phyloP scores from a whole-genome alignment of 2,113 vertebrate species.

The Piaya cayana region DNA sequence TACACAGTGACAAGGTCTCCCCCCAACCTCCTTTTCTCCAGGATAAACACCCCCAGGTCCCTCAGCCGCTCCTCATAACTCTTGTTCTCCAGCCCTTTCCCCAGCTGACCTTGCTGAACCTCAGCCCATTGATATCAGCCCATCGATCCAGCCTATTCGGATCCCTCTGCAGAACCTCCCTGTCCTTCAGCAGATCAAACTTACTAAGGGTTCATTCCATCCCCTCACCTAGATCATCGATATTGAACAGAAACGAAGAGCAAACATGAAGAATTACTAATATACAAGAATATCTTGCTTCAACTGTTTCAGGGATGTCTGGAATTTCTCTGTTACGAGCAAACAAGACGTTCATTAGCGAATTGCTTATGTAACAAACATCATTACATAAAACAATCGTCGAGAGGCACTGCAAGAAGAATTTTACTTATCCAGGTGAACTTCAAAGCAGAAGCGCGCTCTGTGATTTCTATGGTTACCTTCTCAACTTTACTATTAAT shows the following conservation, averaged over 20 bases:
- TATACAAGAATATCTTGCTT: not conserved
- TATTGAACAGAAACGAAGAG: not conserved
- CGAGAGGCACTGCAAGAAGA: not conserved
- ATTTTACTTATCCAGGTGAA: conserved; percentile 21
- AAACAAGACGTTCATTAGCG: conserved; percentile 25
- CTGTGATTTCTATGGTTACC: fast-evolving
- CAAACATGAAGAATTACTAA: not conserved
- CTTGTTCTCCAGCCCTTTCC: too few species aligned
- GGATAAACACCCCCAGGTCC: too few species aligned
- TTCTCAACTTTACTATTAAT: not conserved
- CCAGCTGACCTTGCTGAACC: too few species aligned
- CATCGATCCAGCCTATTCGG: too few species aligned
- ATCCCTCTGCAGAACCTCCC: too few species aligned
- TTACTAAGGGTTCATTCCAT: too few species aligned
- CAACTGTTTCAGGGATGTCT: not conserved
- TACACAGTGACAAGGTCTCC: too few species aligned
- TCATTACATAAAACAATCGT: conserved; percentile 27
- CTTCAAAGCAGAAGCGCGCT: not conserved
- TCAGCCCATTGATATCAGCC: too few species aligned
- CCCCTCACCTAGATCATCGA: too few species aligned
- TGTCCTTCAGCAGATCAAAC: too few species aligned
- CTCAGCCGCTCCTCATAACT: too few species aligned
- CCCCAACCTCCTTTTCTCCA: too few species aligned
- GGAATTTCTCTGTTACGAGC: not conserved
- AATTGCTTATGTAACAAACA: conserved; percentile 40